Evolutionary conservation across 53 echinoderm and acorn worm genomes (phyloP), one percentile per base, ranked within the genome.

Genomic region (Antedon mediterranea): DNA sequence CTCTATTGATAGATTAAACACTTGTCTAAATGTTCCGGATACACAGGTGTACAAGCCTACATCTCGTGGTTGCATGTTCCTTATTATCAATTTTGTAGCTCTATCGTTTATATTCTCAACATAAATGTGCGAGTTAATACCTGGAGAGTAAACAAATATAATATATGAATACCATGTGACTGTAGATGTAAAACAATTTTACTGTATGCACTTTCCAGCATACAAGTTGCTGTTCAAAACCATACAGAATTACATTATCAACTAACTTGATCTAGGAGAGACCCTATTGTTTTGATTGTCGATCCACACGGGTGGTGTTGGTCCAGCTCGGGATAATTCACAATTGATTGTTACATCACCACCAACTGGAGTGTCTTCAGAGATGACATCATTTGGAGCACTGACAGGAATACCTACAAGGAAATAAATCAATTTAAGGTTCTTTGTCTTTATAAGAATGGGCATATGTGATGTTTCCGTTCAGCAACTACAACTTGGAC

Each of bases 31-130:
- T 57, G 57, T 57, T 18, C 57, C 57, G 18, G 57, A 57, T 57
- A 57, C 23, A 85, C 93, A 93, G 77, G 86, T 85, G 82, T 93
- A 93, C n/a, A 72, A 83, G 8, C 93, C 93, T 0, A 75, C 79
- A 78, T 90, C 93, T 9, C 72, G 37, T 2, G 78, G 75, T 29
- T 81, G 87, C 8, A 93, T 29, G 34, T 87, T 75, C 30, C 78
- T 81, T 73, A 93, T 85, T 27, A 90, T 81, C 0, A 93, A 79
- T 44, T 79, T 83, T 32, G 83, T 84, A 0, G 87, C 73, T 11
- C 80, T 80, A 26, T 70, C 71, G 31, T 71, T 77, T 28, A 77
- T 29, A 33, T 76, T 71, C 44, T 82, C 30, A 3, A 34, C 31
- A 77, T 44, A 82, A 28, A 82, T 77, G 29, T 34, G 82, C 31